Evolutionary conservation across 2,113 vertebrate genomes (phyloP), one percentile per base, ranked within the genome.

Genomic region (Tragulus kanchil): DNA sequence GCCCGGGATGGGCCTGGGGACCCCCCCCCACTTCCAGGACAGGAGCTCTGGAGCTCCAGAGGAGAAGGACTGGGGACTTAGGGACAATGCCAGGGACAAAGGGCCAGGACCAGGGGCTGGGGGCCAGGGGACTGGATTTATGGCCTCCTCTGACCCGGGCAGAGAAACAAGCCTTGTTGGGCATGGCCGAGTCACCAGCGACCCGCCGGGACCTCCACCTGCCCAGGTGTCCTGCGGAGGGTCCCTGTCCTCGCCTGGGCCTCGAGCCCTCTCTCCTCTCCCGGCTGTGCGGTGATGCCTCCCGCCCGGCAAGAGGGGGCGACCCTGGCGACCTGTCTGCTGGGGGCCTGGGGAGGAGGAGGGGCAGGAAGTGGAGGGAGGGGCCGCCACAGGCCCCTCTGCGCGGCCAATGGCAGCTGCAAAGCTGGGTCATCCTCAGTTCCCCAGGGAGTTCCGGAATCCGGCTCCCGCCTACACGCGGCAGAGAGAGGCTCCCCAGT

Each of bases 141-240:
- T 50, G 94, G 91, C 96, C 97, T 97, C 90, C 95, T 89, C 94
- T 97, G 98, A 96, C 97, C 98, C 87, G 65, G 3, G 93, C 61
- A 87, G 97, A 91, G 95, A 94, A 90, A 87, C 93, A 94, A 59
- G 95, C 75, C 96, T 98, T 98, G 23, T 97, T 97, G 26, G 2
- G 96, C 78, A 59, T 0, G 83, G 64, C 58, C 0, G 11, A 81
- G 94, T 92, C 96, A 93, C 97, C 96, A 97, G 92, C 42, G 86
- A 5, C 78, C 19, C 8, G 52, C 77, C 0, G 6, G 42, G 17
- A 21, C 42, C 0, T 5, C 50, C 50, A 3, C 1, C 48, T 28
- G 0, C 5, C 11, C 75, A 0, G 2, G 1, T 7, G 8, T 14
- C 45, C 65, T 42, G 14, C 16, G 5, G 21, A 15, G 48, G 4